These are phyloP conservation scores for Tonatia bakeri DNA, from an alignment of 2,113 vertebrate species.

Conservation along the genomic window DNA sequence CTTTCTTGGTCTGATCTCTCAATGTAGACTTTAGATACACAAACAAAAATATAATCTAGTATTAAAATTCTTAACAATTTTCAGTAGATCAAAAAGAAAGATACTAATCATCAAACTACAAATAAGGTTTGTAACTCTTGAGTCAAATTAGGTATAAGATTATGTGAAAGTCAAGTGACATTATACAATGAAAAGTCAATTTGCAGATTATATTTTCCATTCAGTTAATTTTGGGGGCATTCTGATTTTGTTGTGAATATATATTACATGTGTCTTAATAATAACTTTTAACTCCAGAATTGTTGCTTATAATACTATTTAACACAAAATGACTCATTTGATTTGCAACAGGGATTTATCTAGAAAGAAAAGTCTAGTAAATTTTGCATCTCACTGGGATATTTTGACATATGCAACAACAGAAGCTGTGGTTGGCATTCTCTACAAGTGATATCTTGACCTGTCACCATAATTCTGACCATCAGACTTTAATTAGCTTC, in stretches of 20 bases:
- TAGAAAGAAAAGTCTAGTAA: slow-evolving; percentile 85
- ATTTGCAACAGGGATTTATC: slow-evolving; percentile 81
- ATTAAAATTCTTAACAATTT: not conserved
- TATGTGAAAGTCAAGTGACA: not conserved
- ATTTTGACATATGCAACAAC: slow-evolving; percentile 85
- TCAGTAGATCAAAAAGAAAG: not conserved
- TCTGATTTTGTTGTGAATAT: slow-evolving; percentile 50
- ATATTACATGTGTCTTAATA: slow-evolving; percentile 46
- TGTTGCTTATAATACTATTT: slow-evolving; percentile 74
- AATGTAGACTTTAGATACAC: not conserved
- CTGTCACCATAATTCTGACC: slow-evolving; percentile 74
- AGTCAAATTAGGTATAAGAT: not conserved
- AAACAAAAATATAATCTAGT: not conserved
- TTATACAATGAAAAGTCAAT: not conserved
- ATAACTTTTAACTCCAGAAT: slow-evolving; percentile 39
- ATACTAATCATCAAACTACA: not conserved
- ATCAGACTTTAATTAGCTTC: slow-evolving; percentile 74
- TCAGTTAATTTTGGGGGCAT: not conserved
- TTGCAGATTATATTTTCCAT: slow-evolving; percentile 4
- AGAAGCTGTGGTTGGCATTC: slow-evolving; percentile 80
- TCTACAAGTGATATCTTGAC: slow-evolving; percentile 81
- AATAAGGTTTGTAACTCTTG: not conserved
- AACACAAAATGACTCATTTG: slow-evolving; percentile 82
- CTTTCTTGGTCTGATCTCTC: not conserved
- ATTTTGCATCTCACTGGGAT: slow-evolving; percentile 81